Percentiles rank a stretch among this genome's conserved stretches.
These are phyloP conservation scores for Aphelocoma californica DNA, from an alignment of 2,797 vertebrate genomes.

Conservation along the genomic window DNA sequence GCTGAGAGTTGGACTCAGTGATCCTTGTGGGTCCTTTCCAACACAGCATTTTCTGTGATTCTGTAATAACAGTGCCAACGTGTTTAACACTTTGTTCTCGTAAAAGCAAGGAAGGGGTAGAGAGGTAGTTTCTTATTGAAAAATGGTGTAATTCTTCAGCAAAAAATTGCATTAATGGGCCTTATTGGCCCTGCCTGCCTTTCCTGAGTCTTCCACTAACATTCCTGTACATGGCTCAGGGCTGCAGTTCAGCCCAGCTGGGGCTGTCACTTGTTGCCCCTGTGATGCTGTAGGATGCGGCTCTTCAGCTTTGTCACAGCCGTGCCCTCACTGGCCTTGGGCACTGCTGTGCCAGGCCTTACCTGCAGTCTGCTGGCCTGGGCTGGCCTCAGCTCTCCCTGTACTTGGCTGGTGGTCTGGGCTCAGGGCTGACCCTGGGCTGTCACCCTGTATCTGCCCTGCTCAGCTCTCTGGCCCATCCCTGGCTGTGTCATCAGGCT, in stretches of 20 bases:
- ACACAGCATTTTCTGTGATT: neutral
- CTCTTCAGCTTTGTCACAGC: neutral
- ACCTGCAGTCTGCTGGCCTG: neutral
- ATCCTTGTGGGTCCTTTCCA: neutral
- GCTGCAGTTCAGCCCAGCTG: neutral
- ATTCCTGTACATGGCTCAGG: neutral
- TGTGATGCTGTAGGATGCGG: rapidly evolving
- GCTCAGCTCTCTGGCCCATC: neutral
- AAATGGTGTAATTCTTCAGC: neutral
- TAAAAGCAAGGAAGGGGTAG: neutral
- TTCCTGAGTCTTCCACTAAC: neutral
- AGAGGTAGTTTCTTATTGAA: neutral
- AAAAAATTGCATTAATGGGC: neutral
- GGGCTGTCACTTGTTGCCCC: neutral
- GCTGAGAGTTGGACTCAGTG: neutral
- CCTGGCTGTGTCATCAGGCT: neutral
- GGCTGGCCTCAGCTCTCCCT: neutral
- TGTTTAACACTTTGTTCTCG: neutral
- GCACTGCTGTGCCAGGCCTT: neutral
- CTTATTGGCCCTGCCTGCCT: neutral
- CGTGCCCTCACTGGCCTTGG: rapidly evolving
- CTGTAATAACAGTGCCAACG: neutral
- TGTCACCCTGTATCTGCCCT: neutral
- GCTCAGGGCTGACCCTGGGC: neutral
- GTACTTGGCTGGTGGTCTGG: neutral